These are phyloP conservation scores for Vulpes ferrilata DNA, from an alignment of 2,113 vertebrate genomes.

Conservation along the genomic window DNA sequence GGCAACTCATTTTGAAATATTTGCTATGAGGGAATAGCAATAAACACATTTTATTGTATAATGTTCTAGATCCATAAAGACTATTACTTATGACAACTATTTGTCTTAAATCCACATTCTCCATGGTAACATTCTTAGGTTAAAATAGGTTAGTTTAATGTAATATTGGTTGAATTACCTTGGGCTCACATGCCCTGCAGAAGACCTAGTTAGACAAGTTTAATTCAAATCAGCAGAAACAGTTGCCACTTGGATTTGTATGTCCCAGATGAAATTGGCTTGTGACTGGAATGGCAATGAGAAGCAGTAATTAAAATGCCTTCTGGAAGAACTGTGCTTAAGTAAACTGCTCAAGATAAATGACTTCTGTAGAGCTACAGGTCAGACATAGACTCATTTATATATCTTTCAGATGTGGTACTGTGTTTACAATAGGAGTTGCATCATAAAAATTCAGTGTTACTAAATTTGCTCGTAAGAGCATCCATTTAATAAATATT, in stretches of 20 bases:
- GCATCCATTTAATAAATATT: conserved; percentile 61
- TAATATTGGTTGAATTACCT: conserved; percentile 50
- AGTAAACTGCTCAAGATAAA: conserved; percentile 81
- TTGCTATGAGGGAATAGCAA: neutral
- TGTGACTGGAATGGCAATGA: conserved; percentile 84
- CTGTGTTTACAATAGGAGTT: conserved; percentile 30
- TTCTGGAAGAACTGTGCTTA: conserved; percentile 83
- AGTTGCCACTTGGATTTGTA: conserved; percentile 76
- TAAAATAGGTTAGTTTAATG: conserved; percentile 56
- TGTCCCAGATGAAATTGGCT: conserved; percentile 76
- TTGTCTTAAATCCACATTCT: conserved; percentile 40
- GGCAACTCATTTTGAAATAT: conserved; percentile 37
- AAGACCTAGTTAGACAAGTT: conserved; percentile 74
- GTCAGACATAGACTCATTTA: neutral
- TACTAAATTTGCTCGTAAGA: conserved; percentile 47
- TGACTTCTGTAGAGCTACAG: conserved; percentile 43
- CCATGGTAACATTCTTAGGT: neutral
- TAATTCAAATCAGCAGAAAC: conserved; percentile 75
- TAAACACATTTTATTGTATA: conserved; percentile 62
- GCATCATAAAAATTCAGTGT: conserved; percentile 23
- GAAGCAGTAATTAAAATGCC: conserved; percentile 87
- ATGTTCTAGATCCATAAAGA: conserved; percentile 17
- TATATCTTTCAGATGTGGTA: neutral
- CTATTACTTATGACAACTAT: neutral
- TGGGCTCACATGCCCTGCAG: conserved; percentile 56